These are phyloP conservation scores for Ophraella communa DNA, from an alignment of 2,888 invertebrate species.

Conservation along the genomic window DNA sequence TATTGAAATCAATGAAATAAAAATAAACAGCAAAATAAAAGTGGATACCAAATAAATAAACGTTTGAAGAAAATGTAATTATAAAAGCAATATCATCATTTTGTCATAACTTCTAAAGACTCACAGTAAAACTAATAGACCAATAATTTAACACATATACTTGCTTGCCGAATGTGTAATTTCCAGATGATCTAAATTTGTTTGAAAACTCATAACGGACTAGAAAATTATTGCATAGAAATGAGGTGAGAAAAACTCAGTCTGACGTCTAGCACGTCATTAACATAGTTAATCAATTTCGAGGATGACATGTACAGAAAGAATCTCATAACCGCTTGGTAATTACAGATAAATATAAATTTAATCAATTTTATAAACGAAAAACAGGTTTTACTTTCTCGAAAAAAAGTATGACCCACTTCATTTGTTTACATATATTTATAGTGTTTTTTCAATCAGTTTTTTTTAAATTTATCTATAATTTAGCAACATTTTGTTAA, in stretches of 20 bases:
- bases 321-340: background rate
- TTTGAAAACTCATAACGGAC: constrained; percentile 26
- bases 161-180: constrained; percentile 31
- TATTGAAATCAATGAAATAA: no score
- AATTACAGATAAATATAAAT: constrained; percentile 1
- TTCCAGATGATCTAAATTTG: constrained; percentile 32
- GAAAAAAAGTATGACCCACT: no score
- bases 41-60: no score
- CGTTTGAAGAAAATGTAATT: no score
- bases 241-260: constrained; percentile 37
- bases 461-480: no score
- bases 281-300: constrained; percentile 35
- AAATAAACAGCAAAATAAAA: no score
- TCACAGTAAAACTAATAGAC: constrained; percentile 12
- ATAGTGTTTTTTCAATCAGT: no score
- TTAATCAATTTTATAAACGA: constrained; percentile 1
- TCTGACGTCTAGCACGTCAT: constrained; percentile 36
- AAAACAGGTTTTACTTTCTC: no score
- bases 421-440: no score
- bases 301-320: constrained; percentile 12
- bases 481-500: no score
- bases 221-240: constrained; percentile 34
- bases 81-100: no score
- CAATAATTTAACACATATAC: constrained; percentile 31
- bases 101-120: background rate